A percentile compares a stretch with the other conserved stretches of the same genome.
Conservation (phyloP, 2,888 invertebrate genomes). For the Campoplex nolae region DNA sequence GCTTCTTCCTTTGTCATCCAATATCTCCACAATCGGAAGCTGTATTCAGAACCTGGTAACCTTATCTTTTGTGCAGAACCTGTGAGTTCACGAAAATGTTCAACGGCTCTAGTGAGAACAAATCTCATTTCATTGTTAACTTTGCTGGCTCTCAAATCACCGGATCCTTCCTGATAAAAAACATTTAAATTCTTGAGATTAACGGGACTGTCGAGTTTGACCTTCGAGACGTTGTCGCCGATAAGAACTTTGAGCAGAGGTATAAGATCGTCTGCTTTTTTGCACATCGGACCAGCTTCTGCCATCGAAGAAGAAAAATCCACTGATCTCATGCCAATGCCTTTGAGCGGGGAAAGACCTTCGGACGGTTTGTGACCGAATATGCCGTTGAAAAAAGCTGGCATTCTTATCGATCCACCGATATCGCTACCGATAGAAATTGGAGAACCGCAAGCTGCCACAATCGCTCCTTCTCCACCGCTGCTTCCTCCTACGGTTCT, state of each 20-base stretch:
- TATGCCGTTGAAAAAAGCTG: slow-evolving; percentile 95
- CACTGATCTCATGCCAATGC: slow-evolving; percentile 89
- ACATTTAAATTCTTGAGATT: slow-evolving; percentile 89
- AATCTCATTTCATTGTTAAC: slow-evolving; percentile 89
- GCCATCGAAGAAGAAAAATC: slow-evolving; percentile 90
- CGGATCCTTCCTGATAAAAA: slow-evolving; percentile 92
- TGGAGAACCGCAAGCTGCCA: slow-evolving; percentile 92
- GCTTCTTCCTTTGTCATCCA: slow-evolving; percentile 90
- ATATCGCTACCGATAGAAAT: slow-evolving; percentile 97
- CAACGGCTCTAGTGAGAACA: slow-evolving; percentile 86
- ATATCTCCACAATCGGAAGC: slow-evolving; percentile 90
- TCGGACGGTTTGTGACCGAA: slow-evolving; percentile 93
- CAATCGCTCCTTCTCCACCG: slow-evolving; percentile 93
- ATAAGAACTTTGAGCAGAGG: slow-evolving; percentile 90
- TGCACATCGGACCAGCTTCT: slow-evolving; percentile 92
- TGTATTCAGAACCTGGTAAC: slow-evolving; percentile 85
- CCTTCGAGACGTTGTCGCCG: slow-evolving; percentile 85
- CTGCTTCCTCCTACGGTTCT: slow-evolving; percentile 96
- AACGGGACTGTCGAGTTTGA: slow-evolving; percentile 87
- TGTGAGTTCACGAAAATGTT: slow-evolving; percentile 83
- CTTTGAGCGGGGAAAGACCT: slow-evolving; percentile 87
- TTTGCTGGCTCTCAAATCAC: slow-evolving; percentile 90
- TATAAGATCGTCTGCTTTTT: slow-evolving; percentile 91
- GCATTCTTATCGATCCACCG: slow-evolving; percentile 98
- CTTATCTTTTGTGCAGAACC: slow-evolving; percentile 82